Conservation (phyloP, 2,797 vertebrate species). For the Siniperca undulata region DNA sequence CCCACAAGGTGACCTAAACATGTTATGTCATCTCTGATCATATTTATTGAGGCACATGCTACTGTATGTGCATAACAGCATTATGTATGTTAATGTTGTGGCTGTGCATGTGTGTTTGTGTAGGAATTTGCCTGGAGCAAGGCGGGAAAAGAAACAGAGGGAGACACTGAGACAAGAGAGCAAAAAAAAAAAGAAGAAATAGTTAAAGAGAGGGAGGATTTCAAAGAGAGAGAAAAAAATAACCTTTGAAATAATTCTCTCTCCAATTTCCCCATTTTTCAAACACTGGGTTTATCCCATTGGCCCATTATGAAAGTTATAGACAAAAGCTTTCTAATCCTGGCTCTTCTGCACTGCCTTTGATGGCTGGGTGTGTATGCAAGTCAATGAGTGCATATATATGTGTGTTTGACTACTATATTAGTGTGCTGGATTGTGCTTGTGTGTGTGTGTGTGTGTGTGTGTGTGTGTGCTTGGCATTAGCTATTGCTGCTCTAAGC, state of each 20-base stretch:
- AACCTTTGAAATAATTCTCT: conserved; percentile 56
- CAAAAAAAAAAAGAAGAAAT: conserved; percentile 11
- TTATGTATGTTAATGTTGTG: conserved; percentile 16
- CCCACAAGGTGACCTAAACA: conserved; percentile 63
- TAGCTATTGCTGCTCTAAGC: conserved; percentile 21
- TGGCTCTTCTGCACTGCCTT: conserved; percentile 59
- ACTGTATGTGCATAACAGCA: conserved; percentile 12
- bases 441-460: conserved; percentile 4
- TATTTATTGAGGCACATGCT: conserved; percentile 35
- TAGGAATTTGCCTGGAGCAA: conserved; percentile 16
- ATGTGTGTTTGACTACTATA: conserved; percentile 14
- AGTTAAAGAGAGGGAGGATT: conserved; percentile 30
- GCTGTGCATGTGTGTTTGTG: background rate
- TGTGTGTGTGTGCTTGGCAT: background rate
- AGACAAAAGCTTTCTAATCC: conserved; percentile 76
- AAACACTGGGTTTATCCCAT: conserved; percentile 61
- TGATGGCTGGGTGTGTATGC: conserved; percentile 57
- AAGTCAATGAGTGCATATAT: conserved; percentile 17
- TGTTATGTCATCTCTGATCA: conserved; percentile 57
- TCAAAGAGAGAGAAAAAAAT: conserved; percentile 40
- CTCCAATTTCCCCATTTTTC: conserved; percentile 48
- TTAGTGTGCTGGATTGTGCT: background rate
- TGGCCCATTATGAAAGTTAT: conserved; percentile 65
- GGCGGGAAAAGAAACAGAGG: background rate
- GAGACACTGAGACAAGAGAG: conserved; percentile 11